Evolutionary conservation across 2,888 invertebrate genomes (phyloP), one percentile per base, ranked within the genome.

Genomic region (Operophtera brumata): DNA sequence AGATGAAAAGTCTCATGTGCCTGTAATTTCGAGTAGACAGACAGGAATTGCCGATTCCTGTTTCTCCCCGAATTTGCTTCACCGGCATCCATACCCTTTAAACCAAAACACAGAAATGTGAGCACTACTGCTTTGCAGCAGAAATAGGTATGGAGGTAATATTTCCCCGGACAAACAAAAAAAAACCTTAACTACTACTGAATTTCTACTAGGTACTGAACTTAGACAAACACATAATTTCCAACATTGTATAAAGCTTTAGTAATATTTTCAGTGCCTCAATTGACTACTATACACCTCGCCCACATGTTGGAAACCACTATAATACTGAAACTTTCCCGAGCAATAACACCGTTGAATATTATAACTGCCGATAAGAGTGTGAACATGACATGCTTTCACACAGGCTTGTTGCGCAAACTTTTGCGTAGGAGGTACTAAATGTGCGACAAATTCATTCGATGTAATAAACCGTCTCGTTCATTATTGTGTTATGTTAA

Each of bases 401-500:
- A 34, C 35, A 20, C 11, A 8, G 35, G 40, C 13, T 25, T 30
- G 28, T 44, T 26, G n/a, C 28, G 40, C 39, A 40, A 44, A 54
- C 25, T 49, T 40, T 35, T 13, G 20, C 26, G 45, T 46, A 39
- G 32, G 12, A 28, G 42, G 41, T 34, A 34, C 34, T 45, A 53
- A 37, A 53, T 39, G 39, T 43, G 35, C 11, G 28, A 47, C 32
- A 11, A 26, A 34, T 26, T 48, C 12, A 30, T 20, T 43, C 36
- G 42, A 11, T n/a, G 36, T 32, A 36, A 47, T 44, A 47, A 39
- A 47, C 47, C 7, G 26, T 47, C 20, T 37, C 30, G 9, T 30
- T 26, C 8, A 3, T 71, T 70, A 75, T 78, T 66, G 71, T 64
- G 68, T 73, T 75, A 71, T 73, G 70, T 76, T 69, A 71, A 73